Percentiles rank a stretch among this genome's conserved stretches.
phyloP scores from a whole-genome alignment of 2,113 vertebrate genomes.

The Anhinga anhinga region DNA sequence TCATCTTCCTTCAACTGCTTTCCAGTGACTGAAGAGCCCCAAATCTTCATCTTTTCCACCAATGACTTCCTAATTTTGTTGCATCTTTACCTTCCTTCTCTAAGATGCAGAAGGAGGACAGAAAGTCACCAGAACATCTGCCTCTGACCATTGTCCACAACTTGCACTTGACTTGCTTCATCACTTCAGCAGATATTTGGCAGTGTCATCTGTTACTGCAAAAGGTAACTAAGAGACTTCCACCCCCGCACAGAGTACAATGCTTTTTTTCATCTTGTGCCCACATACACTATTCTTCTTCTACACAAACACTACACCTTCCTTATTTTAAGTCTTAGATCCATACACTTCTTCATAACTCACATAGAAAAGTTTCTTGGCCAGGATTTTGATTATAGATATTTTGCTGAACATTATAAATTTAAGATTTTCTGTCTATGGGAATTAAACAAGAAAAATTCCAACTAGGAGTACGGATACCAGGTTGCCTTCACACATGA shows the following conservation, averaged over 20 bases:
- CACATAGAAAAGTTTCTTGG: neutral
- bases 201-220: neutral
- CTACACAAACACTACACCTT: neutral
- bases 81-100: neutral
- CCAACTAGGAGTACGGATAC: neutral
- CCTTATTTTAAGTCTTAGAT: neutral
- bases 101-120: neutral
- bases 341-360: neutral
- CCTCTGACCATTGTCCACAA: neutral
- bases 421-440: neutral
- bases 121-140: neutral
- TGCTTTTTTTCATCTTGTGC: neutral
- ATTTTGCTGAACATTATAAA: neutral
- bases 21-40: neutral
- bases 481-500: neutral
- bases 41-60: neutral
- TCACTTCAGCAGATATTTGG: neutral
- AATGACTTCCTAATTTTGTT: neutral
- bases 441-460: neutral
- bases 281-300: neutral
- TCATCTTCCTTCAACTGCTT: neutral
- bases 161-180: neutral
- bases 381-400: neutral
- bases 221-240: neutral
- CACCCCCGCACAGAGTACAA: fast-evolving